Evolutionary conservation across 2,797 vertebrate species (phyloP).

Genomic region (Gobio occitaniae): DNA sequence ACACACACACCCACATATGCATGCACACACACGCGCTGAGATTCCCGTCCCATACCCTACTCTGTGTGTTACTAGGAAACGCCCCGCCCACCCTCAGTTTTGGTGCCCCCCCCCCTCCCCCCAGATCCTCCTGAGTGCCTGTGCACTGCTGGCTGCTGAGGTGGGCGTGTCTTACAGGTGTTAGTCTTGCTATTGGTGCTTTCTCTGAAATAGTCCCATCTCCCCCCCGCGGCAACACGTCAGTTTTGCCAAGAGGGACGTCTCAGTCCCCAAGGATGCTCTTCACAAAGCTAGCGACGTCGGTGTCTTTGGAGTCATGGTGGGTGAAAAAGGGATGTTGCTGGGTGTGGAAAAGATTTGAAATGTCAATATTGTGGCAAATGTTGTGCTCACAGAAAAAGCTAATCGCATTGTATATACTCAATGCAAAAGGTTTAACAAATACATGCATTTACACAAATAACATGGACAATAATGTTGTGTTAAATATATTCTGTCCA

Average conservation of each 20-base stretch:
- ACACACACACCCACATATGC: slow-evolving; percentile 7
- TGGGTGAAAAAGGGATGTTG: slow-evolving; percentile 93
- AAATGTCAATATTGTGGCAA: slow-evolving; percentile 16
- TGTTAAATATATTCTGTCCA: no score
- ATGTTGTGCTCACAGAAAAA: not conserved
- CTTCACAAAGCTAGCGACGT: slow-evolving; percentile 96
- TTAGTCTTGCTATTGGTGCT: slow-evolving; percentile 62
- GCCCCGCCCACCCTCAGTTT: slow-evolving; percentile 41
- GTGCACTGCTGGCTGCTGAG: slow-evolving; percentile 44
- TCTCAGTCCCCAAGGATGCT: slow-evolving; percentile 90
- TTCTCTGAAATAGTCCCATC: slow-evolving; percentile 60
- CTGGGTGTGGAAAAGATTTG: slow-evolving; percentile 68
- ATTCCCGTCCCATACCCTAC: slow-evolving; percentile 44
- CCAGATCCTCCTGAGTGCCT: slow-evolving; percentile 40
- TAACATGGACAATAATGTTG: not conserved
- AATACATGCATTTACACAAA: not conserved
- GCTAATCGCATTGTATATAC: not conserved
- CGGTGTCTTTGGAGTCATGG: slow-evolving; percentile 96
- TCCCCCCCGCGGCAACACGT: slow-evolving; percentile 22
- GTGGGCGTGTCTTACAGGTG: slow-evolving; percentile 63
- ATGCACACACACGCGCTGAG: slow-evolving; percentile 10
- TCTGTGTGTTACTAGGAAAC: slow-evolving; percentile 49
- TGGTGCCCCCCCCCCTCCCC: slow-evolving; percentile 42
- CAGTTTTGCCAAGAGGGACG: slow-evolving; percentile 38
- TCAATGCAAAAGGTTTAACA: not conserved